Conservation (phyloP, 2,797 vertebrate genomes). For the Gallinago nigripennis region DNA sequence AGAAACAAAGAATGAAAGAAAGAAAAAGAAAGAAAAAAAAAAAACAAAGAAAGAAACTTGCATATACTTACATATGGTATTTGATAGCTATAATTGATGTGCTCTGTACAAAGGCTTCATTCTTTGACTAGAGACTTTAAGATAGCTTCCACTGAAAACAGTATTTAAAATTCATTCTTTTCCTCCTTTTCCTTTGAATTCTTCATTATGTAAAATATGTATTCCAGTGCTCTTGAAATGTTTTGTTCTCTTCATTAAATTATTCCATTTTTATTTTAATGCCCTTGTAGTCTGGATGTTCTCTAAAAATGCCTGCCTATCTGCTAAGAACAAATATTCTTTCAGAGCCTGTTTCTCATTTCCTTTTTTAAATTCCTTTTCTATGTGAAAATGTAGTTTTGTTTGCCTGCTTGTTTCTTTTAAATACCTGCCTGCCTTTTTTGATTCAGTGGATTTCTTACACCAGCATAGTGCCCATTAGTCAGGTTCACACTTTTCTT, state of each 20-base stretch:
- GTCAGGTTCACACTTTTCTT: neutral
- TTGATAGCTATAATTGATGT: neutral
- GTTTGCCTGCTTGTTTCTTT: neutral
- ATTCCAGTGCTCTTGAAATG: neutral
- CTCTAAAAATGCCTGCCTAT: neutral
- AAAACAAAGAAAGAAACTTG: neutral
- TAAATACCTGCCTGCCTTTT: neutral
- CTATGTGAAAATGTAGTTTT: neutral
- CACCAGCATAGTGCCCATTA: neutral
- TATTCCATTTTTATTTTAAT: slow-evolving; percentile 45
- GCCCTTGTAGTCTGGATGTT: neutral
- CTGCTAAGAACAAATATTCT: neutral
- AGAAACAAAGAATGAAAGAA: neutral
- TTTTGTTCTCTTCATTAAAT: slow-evolving; percentile 46
- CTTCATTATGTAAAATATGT: neutral
- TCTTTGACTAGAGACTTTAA: neutral
- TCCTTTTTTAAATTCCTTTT: neutral
- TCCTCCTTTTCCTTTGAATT: neutral
- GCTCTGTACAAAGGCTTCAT: neutral
- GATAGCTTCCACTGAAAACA: neutral
- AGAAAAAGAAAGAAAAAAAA: neutral
- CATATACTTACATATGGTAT: neutral
- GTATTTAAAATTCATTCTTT: slow-evolving; percentile 14
- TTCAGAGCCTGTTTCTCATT: neutral
- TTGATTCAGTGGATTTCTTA: neutral